Conservation (phyloP, 2,113 vertebrate genomes). For the Myotis davidii region DNA sequence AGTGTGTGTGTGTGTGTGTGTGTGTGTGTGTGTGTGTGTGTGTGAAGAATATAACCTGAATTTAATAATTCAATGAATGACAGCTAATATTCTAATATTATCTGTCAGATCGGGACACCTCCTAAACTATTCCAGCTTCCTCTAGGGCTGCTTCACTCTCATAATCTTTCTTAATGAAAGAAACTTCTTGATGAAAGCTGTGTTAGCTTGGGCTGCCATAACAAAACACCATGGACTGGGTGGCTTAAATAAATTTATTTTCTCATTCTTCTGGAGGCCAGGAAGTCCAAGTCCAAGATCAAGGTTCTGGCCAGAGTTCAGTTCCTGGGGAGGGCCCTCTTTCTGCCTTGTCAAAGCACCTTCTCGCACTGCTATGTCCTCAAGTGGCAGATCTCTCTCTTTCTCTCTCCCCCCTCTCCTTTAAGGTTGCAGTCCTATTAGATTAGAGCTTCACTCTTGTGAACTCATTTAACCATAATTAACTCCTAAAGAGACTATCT, state of each 20-base stretch:
- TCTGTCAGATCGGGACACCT: neutral
- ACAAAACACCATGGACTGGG: neutral
- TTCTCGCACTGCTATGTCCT: neutral
- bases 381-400: neutral
- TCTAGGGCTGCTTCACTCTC: neutral
- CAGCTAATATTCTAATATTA: neutral
- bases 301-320: neutral
- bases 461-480: neutral
- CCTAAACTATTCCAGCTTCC: neutral
- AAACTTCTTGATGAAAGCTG: neutral
- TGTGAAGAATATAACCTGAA: neutral
- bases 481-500: neutral
- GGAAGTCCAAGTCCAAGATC: neutral
- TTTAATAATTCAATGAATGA: neutral
- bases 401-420: neutral
- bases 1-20: neutral
- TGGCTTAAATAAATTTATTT: slow-evolving; percentile 21
- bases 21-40: neutral
- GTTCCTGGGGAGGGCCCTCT: neutral
- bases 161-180: neutral
- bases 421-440: neutral
- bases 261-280: neutral
- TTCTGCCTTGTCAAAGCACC: neutral
- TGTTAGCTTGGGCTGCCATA: neutral
- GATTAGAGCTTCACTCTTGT: neutral